Evolutionary conservation across 1,140 invertebrate species (phyloP).

Genomic region (Trachymyrmex septentrionalis): DNA sequence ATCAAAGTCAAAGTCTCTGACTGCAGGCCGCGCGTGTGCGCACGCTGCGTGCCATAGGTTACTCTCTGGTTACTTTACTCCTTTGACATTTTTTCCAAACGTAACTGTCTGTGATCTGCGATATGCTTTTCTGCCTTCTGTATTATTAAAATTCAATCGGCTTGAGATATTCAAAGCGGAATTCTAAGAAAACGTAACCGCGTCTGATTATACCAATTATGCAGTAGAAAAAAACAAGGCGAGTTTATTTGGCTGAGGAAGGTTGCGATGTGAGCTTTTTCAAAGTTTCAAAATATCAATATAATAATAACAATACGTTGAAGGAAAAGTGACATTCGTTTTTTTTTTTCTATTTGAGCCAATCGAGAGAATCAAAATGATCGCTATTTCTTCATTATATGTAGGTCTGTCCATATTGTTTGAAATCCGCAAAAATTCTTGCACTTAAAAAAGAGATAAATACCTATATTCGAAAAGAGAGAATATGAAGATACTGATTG

Average conservation of each 20-base stretch:
- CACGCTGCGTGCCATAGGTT: too few relatives aligned
- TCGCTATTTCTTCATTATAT: not conserved
- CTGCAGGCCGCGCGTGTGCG: not conserved
- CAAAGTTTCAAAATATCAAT: not conserved
- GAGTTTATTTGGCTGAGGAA: not conserved
- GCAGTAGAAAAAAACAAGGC: not conserved
- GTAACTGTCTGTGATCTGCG: not conserved
- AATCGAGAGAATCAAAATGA: not conserved
- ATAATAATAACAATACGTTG: not conserved
- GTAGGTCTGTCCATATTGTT: too few relatives aligned
- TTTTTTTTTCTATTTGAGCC: not conserved
- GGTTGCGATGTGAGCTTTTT: not conserved
- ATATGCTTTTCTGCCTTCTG: not conserved
- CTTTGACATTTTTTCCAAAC: slow-evolving; percentile 10
- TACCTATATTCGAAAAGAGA: too few relatives aligned
- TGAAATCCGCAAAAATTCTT: too few relatives aligned
- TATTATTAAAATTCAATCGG: not conserved
- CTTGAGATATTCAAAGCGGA: not conserved
- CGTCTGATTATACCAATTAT: not conserved
- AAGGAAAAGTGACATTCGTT: too few relatives aligned
- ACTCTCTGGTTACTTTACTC: not conserved
- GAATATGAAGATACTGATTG: too few relatives aligned
- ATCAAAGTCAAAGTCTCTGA: slow-evolving; percentile 45
- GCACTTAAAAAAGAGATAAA: too few relatives aligned
- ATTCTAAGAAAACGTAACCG: not conserved